phyloP scores from a whole-genome alignment of 2,113 vertebrate species.

The Cynocephalus volans region DNA sequence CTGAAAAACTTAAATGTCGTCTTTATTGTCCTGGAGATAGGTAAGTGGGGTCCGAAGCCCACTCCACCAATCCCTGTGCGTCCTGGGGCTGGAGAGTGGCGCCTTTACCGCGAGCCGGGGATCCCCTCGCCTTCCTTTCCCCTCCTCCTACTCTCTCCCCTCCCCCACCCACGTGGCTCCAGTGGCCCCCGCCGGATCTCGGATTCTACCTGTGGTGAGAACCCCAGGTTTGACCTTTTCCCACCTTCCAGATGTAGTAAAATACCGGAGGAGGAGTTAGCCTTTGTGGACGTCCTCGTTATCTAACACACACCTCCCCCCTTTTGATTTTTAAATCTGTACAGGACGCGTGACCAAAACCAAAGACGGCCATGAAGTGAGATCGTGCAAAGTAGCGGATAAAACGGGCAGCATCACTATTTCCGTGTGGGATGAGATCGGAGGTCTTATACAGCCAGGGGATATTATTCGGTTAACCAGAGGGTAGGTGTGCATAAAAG shows the following conservation, averaged over 20 bases:
- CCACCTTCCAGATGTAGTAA: not conserved
- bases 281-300: not conserved
- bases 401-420: constrained; percentile 98
- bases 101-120: not conserved
- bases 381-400: constrained; percentile 98
- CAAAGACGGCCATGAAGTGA: constrained; percentile 98
- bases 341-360: constrained; percentile 98
- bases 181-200: not conserved
- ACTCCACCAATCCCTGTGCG: not conserved
- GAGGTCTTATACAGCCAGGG: constrained; percentile 96
- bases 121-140: not conserved
- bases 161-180: constrained; percentile 70
- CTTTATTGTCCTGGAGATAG: constrained; percentile 99
- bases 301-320: not conserved
- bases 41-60: constrained; percentile 91
- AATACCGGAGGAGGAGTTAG: not conserved
- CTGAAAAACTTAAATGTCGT: constrained; percentile 99
- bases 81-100: not conserved
- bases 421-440: constrained; percentile 99
- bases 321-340: constrained; percentile 62
- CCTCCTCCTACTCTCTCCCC: not conserved
- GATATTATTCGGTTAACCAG: constrained; percentile 98
- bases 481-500: constrained; percentile 92
- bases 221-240: not conserved
- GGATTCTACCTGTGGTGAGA: not conserved